Evolutionary conservation across 2,888 invertebrate species (phyloP).

Genomic region (Atrina japonica): DNA sequence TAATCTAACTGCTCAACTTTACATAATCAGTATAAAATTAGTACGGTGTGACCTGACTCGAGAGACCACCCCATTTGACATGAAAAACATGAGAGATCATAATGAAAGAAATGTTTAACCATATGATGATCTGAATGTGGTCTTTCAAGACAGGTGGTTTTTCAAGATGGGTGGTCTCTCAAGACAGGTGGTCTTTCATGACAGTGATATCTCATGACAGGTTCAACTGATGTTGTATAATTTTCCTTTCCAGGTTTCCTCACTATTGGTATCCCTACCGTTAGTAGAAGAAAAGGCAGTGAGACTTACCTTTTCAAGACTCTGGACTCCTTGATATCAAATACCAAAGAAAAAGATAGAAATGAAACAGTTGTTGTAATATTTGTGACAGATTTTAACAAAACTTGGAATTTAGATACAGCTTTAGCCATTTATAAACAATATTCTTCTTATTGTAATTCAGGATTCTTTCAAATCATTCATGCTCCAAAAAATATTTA

Average conservation of each 20-base stretch:
- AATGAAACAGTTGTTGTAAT: slow-evolving; percentile 11
- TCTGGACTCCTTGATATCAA: slow-evolving; percentile 9
- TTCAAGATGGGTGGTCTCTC: no score
- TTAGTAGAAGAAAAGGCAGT: not conserved
- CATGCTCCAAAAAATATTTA: slow-evolving; percentile 2
- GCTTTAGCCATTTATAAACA: not conserved
- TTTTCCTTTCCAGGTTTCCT: slow-evolving; percentile 19
- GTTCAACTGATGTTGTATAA: no score
- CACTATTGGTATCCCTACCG: slow-evolving; percentile 22
- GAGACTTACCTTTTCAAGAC: slow-evolving; percentile 8
- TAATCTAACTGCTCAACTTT: no score
- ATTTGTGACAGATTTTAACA: slow-evolving; percentile 11
- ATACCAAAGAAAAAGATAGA: not conserved
- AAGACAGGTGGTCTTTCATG: no score
- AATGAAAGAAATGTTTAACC: no score
- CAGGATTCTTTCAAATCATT: slow-evolving; percentile 18
- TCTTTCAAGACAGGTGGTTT: no score
- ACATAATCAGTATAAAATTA: no score
- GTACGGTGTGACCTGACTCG: no score
- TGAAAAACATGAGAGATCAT: no score
- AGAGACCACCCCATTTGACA: no score
- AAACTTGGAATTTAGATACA: not conserved
- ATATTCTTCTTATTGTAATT: not conserved
- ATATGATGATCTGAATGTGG: no score
- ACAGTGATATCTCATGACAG: no score